These are phyloP conservation scores for Zhuqinia jingwanae DNA, from an alignment of 2,888 invertebrate genomes.

Conservation along the genomic window DNA sequence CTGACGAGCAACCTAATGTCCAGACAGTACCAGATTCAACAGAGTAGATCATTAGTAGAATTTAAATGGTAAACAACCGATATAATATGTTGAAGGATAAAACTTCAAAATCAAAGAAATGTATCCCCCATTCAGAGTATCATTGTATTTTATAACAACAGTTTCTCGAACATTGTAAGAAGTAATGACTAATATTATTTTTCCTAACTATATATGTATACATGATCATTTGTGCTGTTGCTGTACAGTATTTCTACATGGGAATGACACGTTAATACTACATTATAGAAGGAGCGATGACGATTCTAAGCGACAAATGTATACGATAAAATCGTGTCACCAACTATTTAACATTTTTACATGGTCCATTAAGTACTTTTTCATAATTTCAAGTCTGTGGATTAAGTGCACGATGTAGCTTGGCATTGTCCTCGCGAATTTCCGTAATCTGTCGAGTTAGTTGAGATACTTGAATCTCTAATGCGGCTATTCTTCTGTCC, in stretches of 20 bases:
- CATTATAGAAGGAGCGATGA: conserved; percentile 36
- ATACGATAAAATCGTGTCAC: conserved; percentile 32
- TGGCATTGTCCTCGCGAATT: conserved; percentile 78
- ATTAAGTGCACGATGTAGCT: conserved; percentile 75
- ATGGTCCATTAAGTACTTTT: conserved; percentile 49
- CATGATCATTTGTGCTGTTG: conserved; percentile 15
- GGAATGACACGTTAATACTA: conserved; percentile 35
- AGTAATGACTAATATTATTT: conserved; percentile 9
- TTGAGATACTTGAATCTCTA: conserved; percentile 79
- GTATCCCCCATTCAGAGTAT: neutral
- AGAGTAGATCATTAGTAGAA: neutral
- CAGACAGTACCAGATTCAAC: neutral
- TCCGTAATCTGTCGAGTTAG: conserved; percentile 78
- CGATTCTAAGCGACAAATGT: conserved; percentile 39
- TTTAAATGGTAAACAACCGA: neutral
- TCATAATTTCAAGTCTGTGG: conserved; percentile 67
- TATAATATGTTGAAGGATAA: neutral
- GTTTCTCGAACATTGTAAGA: neutral
- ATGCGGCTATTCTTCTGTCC: conserved; percentile 77
- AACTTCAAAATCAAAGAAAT: neutral
- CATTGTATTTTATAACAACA: neutral
- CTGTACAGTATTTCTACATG: conserved; percentile 44
- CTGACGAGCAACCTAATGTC: neutral
- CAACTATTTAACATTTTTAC: conserved; percentile 31
- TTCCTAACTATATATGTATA: conserved; percentile 18